These are phyloP conservation scores for Agrotis ipsilon DNA, from an alignment of 2,888 invertebrate genomes.

Conservation along the genomic window DNA sequence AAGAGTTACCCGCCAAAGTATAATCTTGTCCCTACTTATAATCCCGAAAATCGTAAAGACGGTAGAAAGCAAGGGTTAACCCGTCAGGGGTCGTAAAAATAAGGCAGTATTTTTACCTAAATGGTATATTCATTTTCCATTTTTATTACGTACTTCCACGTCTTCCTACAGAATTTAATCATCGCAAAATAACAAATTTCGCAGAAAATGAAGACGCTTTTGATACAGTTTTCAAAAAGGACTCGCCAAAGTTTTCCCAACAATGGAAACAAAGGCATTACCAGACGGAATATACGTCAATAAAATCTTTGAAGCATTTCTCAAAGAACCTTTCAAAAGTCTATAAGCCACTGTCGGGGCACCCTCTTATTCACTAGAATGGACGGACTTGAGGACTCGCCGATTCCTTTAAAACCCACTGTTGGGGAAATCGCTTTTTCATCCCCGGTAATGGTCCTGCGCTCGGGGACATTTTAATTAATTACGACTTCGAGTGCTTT, in stretches of 20 bases:
- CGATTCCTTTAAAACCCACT: constrained; percentile 87
- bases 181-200: constrained; percentile 41
- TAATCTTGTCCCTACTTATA: constrained; percentile 47
- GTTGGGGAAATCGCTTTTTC: constrained; percentile 89
- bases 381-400: constrained; percentile 76
- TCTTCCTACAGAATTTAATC: constrained; percentile 40
- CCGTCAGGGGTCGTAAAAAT: constrained; percentile 51
- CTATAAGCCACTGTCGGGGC: constrained; percentile 77
- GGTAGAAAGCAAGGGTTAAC: constrained; percentile 51
- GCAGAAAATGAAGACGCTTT: constrained; percentile 46
- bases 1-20: constrained; percentile 12
- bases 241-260: constrained; percentile 60
- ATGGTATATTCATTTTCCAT: constrained; percentile 53
- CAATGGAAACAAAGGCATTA: constrained; percentile 67
- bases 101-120: constrained; percentile 48
- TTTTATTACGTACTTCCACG: constrained; percentile 45
- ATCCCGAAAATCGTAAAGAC: constrained; percentile 53
- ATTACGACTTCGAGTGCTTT: constrained; percentile 80
- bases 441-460: constrained; percentile 86
- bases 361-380: constrained; percentile 79
- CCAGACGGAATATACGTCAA: constrained; percentile 72
- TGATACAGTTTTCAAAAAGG: constrained; percentile 45
- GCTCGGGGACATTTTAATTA: constrained; percentile 89
- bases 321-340: constrained; percentile 81
- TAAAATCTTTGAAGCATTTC: constrained; percentile 78